Conservation (phyloP, 2,888 invertebrate species). For the Mesorhabditis sp. region DNA sequence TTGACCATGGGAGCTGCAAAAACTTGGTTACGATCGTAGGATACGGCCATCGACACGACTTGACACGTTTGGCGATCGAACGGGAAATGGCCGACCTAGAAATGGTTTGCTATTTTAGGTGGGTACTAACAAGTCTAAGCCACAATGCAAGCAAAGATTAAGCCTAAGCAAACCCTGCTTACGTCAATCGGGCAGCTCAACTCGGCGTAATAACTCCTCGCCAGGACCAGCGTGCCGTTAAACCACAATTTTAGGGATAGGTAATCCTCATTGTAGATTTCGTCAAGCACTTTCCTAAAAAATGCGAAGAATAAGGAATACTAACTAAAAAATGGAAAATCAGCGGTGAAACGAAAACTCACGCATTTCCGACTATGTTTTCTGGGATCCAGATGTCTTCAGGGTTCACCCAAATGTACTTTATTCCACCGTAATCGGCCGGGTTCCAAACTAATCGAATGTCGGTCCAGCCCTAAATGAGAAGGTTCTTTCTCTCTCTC, state of each 20-base stretch:
- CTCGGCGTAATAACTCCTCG: neutral
- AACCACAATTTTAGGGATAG: neutral
- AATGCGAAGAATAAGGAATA: neutral
- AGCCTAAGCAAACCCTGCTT: neutral
- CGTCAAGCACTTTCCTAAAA: neutral
- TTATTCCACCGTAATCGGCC: neutral
- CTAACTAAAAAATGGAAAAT: neutral
- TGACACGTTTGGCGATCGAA: neutral
- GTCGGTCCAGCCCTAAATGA: neutral
- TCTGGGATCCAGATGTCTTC: neutral
- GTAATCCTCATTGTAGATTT: neutral
- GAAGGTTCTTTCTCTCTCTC: neutral
- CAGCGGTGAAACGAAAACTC: neutral
- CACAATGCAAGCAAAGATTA: too few species aligned
- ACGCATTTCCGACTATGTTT: neutral
- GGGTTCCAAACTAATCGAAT: slow-evolving; percentile 1
- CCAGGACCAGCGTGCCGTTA: neutral
- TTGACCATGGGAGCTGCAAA: neutral
- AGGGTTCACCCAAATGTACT: slow-evolving; percentile 5
- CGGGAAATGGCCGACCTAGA: neutral
- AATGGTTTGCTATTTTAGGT: too few species aligned
- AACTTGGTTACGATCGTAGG: neutral
- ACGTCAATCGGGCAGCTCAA: neutral
- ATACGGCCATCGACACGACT: neutral
- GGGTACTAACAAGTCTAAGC: too few species aligned